Percentiles rank a stretch among this genome's conserved stretches.
phyloP scores from a whole-genome alignment of 2,797 vertebrate genomes.

The Argentina silus region DNA sequence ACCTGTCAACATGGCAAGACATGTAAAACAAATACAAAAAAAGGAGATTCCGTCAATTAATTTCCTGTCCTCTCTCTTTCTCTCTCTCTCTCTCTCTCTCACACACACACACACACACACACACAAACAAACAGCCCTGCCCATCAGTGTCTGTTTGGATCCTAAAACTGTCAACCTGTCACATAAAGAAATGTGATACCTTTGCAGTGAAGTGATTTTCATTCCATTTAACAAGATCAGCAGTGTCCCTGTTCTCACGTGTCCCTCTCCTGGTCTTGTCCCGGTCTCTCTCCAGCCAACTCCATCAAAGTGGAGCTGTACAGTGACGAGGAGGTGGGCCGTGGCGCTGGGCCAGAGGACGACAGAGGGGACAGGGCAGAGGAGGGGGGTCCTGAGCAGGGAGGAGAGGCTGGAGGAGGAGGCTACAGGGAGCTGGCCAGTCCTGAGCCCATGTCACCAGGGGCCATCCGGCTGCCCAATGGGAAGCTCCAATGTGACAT shows the following conservation, averaged over 20 bases:
- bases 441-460: slow-evolving; percentile 83
- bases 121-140: too few species aligned
- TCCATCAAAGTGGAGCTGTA: slow-evolving; percentile 99
- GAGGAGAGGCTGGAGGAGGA: slow-evolving; percentile 61
- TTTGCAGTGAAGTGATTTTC: not conserved
- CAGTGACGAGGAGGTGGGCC: slow-evolving; percentile 93
- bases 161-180: too few species aligned
- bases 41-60: too few species aligned
- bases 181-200: too few species aligned
- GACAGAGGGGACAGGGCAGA: slow-evolving; percentile 83
- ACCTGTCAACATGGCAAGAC: too few species aligned
- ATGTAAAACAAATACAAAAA: too few species aligned
- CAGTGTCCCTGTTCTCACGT: not conserved
- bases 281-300: slow-evolving; percentile 79
- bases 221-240: not conserved
- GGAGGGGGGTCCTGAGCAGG: slow-evolving; percentile 84
- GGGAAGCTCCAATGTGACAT: slow-evolving; percentile 96
- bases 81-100: too few species aligned
- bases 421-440: slow-evolving; percentile 87
- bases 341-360: slow-evolving; percentile 79
- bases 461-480: slow-evolving; percentile 91
- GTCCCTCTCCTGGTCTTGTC: not conserved
- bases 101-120: too few species aligned
- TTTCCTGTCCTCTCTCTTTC: too few species aligned
- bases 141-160: too few species aligned